Evolutionary conservation across 2,797 vertebrate genomes (phyloP).

Genomic region (Presbytis comata): DNA sequence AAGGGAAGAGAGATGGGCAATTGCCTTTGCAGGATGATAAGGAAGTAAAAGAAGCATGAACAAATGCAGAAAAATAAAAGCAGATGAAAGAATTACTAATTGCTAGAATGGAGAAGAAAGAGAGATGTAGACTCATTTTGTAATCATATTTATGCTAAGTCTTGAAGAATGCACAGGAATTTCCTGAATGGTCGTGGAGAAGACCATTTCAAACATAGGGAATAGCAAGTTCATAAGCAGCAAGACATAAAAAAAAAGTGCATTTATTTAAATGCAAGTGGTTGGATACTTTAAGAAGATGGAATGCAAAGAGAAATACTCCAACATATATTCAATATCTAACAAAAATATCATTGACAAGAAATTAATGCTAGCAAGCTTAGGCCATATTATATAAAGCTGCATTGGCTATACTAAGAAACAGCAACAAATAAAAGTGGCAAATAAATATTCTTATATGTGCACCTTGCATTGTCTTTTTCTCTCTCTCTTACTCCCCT

Average conservation of each 20-base stretch:
- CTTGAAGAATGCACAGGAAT: neutral
- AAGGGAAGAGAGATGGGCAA: neutral
- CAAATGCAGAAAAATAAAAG: neutral
- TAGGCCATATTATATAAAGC: neutral
- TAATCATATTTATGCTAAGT: neutral
- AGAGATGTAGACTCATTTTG: neutral
- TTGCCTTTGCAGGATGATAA: neutral
- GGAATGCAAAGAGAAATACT: neutral
- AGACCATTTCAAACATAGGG: neutral
- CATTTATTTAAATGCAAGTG: neutral
- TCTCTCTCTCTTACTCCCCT: neutral
- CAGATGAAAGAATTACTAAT: neutral
- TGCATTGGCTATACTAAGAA: neutral
- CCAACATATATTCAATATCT: neutral
- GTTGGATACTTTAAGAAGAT: neutral
- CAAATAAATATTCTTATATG: neutral
- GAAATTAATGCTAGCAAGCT: neutral
- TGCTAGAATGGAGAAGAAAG: neutral
- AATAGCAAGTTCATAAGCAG: neutral
- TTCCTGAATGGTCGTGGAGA: neutral
- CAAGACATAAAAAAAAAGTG: neutral
- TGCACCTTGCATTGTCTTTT: neutral
- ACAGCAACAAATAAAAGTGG: neutral
- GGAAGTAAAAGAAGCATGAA: neutral
- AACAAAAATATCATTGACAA: constrained; percentile 1